Evolutionary conservation across 2,888 invertebrate species (phyloP).

Genomic region (Eupithecia inturbata): DNA sequence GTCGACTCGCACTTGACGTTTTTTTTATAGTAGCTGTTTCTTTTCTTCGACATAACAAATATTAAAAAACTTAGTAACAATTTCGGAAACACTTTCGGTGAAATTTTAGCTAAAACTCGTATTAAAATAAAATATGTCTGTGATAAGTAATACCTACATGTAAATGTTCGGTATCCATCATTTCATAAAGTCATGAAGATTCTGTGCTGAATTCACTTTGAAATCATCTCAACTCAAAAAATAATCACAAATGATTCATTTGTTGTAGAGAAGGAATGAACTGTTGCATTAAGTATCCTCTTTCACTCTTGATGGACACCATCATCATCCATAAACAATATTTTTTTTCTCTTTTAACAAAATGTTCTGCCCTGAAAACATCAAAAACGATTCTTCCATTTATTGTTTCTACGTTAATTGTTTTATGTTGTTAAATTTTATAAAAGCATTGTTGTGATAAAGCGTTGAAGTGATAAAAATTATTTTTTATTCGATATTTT

Average conservation of each 20-base stretch:
- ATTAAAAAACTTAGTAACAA: not conserved
- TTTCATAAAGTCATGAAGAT: not conserved
- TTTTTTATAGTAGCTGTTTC: not conserved
- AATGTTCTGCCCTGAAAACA: not conserved
- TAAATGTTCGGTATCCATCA: not conserved
- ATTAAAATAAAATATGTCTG: constrained; percentile 21
- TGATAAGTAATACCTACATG: constrained; percentile 7
- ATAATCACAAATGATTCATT: not conserved
- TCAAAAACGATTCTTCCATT: not conserved
- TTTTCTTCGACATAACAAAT: not conserved
- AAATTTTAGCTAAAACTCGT: not conserved
- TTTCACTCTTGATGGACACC: not conserved
- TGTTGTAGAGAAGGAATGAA: too few species aligned
- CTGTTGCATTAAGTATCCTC: too few species aligned
- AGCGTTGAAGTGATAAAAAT: not conserved
- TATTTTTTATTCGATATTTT: not conserved
- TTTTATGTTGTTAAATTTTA: not conserved
- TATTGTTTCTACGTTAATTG: not conserved
- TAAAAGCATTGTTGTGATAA: constrained; percentile 1
- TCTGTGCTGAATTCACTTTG: not conserved
- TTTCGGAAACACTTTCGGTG: not conserved
- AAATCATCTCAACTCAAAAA: not conserved
- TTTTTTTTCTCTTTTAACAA: not conserved
- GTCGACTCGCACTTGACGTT: too few species aligned
- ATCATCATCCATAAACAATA: not conserved